Conservation (phyloP, 2,888 invertebrate species). For the Ichneumon xanthorius region DNA sequence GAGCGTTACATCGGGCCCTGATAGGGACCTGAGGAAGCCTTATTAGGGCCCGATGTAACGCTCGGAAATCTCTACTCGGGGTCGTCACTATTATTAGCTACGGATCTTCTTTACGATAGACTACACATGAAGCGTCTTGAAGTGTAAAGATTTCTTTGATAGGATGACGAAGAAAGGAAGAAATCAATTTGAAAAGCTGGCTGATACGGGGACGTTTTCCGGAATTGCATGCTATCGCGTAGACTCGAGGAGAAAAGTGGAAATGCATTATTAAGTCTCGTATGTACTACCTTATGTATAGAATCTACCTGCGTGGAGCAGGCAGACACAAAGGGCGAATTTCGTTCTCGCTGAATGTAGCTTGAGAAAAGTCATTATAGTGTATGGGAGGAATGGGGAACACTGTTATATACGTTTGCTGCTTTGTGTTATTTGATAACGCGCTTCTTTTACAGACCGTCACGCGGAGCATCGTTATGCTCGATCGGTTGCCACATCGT, state of each 20-base stretch:
- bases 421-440: constrained; percentile 15
- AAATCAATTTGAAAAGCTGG: not conserved
- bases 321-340: not conserved
- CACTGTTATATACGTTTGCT: constrained; percentile 13
- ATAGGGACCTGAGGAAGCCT: no score
- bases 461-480: not conserved
- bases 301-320: not conserved
- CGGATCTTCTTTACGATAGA: not conserved
- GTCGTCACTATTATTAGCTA: constrained; percentile 15
- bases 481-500: not conserved
- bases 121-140: not conserved
- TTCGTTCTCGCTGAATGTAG: not conserved
- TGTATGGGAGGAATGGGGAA: constrained; percentile 25
- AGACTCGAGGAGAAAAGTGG: not conserved
- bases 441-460: not conserved
- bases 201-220: not conserved
- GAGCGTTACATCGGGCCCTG: no score
- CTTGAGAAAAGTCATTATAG: constrained; percentile 22
- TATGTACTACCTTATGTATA: constrained; percentile 9
- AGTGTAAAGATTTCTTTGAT: constrained; percentile 3
- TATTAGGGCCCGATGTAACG: no score
- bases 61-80: no score
- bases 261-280: constrained; percentile 29
- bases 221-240: constrained; percentile 12
- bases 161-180: not conserved